A percentile compares a stretch with the other conserved stretches of the same genome.
Evolutionary conservation across 1,140 invertebrate species (phyloP).

Genomic region (Drosophila punjabiensis): DNA sequence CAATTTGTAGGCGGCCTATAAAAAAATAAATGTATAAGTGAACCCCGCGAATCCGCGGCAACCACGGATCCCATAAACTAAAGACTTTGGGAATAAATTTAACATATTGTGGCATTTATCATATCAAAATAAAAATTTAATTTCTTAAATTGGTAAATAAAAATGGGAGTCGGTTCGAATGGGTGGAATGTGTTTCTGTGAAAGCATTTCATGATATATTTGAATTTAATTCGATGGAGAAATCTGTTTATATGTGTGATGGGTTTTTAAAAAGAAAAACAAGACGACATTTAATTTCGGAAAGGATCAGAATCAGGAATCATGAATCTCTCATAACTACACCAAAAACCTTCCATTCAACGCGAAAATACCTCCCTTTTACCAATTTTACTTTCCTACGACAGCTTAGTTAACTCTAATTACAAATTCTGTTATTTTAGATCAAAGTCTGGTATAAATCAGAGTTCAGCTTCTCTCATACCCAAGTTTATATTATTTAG

Average conservation of each 20-base stretch:
- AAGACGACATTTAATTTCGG: too few relatives aligned
- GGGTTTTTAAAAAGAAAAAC: background rate
- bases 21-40: constrained; percentile 39
- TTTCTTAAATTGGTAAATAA: constrained; percentile 76
- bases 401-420: background rate
- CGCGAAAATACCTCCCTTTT: background rate
- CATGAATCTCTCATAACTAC: too few relatives aligned
- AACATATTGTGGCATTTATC: constrained; percentile 80
- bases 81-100: constrained; percentile 80
- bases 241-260: background rate
- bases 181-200: background rate
- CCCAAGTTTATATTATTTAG: constrained; percentile 1
- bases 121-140: constrained; percentile 74
- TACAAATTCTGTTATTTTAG: constrained; percentile 1
- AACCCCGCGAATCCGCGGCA: constrained; percentile 9
- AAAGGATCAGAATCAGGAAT: too few relatives aligned
- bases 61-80: constrained; percentile 68
- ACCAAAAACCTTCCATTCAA: too few relatives aligned
- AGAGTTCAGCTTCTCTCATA: background rate
- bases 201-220: constrained; percentile 1
- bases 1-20: constrained; percentile 68
- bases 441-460: constrained; percentile 7
- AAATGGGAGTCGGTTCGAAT: constrained; percentile 6
- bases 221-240: constrained; percentile 2
- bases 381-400: background rate